A percentile compares a stretch with the other conserved stretches of the same genome.
These are phyloP conservation scores for Ceratitis capitata DNA, from an alignment of 1,140 invertebrate species.

Conservation along the genomic window DNA sequence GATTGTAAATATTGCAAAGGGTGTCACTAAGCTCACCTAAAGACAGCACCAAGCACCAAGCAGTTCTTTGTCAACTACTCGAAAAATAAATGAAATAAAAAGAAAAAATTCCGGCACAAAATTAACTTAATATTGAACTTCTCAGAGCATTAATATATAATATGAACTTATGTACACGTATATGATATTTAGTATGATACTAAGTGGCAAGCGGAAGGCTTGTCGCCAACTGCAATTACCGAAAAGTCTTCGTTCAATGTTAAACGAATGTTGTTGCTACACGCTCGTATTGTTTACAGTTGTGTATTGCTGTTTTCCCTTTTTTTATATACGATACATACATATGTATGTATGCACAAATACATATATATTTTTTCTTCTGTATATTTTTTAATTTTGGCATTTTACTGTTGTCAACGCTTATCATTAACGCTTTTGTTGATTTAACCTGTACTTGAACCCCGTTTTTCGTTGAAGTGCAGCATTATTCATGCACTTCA, in stretches of 20 bases:
- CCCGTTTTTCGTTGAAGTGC: constrained; percentile 23
- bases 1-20: neutral
- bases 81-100: neutral
- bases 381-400: neutral
- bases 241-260: neutral
- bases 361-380: neutral
- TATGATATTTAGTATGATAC: neutral
- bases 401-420: constrained; percentile 8
- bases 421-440: constrained; percentile 24
- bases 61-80: neutral
- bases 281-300: neutral
- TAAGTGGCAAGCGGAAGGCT: neutral
- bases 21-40: neutral
- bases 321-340: neutral
- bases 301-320: neutral
- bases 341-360: neutral
- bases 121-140: constrained; percentile 10
- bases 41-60: too few relatives aligned
- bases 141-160: neutral
- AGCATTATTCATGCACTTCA: constrained; percentile 10
- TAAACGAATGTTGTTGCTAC: neutral
- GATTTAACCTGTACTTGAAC: constrained; percentile 40
- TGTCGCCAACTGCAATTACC: neutral
- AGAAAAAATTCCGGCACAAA: neutral
- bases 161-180: neutral